Percentiles rank a stretch among this genome's conserved stretches.
Conservation (phyloP, 2,888 invertebrate species). For the Tachystola acroxantha region DNA sequence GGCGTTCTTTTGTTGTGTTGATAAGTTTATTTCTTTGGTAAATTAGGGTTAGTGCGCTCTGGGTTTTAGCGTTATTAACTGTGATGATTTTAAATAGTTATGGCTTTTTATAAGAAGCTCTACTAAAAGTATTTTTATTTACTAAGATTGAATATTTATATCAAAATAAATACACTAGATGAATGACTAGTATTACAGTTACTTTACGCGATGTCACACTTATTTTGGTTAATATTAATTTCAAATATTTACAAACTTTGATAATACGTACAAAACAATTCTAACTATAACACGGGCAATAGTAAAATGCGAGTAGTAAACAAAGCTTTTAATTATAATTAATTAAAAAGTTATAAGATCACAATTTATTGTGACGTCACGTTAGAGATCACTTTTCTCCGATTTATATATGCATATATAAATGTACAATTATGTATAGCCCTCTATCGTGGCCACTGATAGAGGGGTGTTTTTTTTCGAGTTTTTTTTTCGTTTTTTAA, state of each 20-base stretch:
- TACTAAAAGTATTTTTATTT: constrained; percentile 21
- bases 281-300: constrained; percentile 50
- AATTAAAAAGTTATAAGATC: constrained; percentile 41
- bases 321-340: constrained; percentile 38
- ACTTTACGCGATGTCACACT: constrained; percentile 53
- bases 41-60: constrained; percentile 33
- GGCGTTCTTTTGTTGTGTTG: constrained; percentile 4
- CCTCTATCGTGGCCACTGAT: constrained; percentile 70
- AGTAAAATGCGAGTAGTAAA: constrained; percentile 58
- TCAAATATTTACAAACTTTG: constrained; percentile 39
- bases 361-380: constrained; percentile 76
- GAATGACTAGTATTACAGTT: constrained; percentile 74
- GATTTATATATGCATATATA: constrained; percentile 74
- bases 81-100: constrained; percentile 8
- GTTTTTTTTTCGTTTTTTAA: constrained; percentile 47
- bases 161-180: constrained; percentile 74
- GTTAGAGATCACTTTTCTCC: constrained; percentile 68
- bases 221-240: constrained; percentile 35
- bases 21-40: constrained; percentile 46
- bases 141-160: constrained; percentile 31
- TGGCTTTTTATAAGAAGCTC: constrained; percentile 20
- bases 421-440: constrained; percentile 42
- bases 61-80: constrained; percentile 29
- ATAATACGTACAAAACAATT: constrained; percentile 29
- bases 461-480: constrained; percentile 59